Conservation (phyloP, 2,113 vertebrate species). For the Mesoclemmys tuberculata region DNA sequence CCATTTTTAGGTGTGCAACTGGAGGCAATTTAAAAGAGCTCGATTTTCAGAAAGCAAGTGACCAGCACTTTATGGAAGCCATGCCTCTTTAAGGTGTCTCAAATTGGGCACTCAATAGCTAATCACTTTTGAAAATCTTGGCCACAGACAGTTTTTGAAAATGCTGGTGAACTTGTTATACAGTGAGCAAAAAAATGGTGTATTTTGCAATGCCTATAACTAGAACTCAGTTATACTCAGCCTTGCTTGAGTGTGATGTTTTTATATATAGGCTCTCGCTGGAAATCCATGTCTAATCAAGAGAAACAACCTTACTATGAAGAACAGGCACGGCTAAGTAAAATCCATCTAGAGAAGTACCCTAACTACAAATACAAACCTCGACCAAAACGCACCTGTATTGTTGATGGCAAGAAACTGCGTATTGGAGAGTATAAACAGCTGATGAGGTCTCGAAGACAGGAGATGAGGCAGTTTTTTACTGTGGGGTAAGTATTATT, state of each 20-base stretch:
- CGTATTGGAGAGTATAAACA: conserved; percentile 99
- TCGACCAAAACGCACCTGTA: conserved; percentile 98
- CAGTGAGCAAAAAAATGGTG: not conserved
- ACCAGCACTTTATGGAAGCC: conserved; percentile 11
- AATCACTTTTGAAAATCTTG: not conserved
- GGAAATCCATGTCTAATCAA: conserved; percentile 99
- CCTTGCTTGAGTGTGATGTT: not conserved
- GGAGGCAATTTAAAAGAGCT: not conserved
- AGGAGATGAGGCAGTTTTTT: conserved; percentile 99
- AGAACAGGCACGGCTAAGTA: conserved; percentile 98
- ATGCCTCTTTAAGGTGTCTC: not conserved
- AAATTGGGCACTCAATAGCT: not conserved
- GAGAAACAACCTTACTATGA: conserved; percentile 99
- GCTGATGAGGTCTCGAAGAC: conserved; percentile 97
- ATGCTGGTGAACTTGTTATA: not conserved
- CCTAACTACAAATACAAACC: conserved; percentile 99
- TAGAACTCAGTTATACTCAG: not conserved
- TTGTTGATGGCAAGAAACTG: conserved; percentile 98
- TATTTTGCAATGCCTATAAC: not conserved
- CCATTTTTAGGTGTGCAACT: not conserved
- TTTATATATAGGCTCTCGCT: conserved; percentile 89
- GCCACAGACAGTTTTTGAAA: not conserved
- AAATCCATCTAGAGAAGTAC: conserved; percentile 99
- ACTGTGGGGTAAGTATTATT: conserved; percentile 91
- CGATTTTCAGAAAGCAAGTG: not conserved